phyloP scores from a whole-genome alignment of 2,888 invertebrate species.

The Aricia artaxerxes region DNA sequence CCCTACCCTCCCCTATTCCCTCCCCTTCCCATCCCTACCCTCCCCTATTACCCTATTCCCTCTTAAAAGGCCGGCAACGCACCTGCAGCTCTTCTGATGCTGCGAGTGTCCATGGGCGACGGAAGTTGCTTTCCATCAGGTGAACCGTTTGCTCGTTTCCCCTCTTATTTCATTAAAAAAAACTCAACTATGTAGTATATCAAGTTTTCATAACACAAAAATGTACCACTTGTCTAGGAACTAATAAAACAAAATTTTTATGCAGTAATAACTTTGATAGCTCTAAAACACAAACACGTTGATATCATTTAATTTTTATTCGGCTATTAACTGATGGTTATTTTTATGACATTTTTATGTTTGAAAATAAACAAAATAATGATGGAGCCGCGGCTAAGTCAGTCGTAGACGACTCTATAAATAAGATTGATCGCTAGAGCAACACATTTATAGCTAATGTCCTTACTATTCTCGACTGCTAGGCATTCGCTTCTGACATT shows the following conservation, averaged over 20 bases:
- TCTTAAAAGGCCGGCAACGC: too few species aligned
- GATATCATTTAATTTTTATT: conserved; percentile 24
- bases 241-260: background rate
- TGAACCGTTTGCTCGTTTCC: too few species aligned
- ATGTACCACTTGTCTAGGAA: background rate
- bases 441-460: conserved; percentile 33
- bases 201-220: background rate
- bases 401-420: conserved; percentile 34
- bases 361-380: conserved; percentile 33
- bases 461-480: conserved; percentile 34
- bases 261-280: conserved; percentile 6
- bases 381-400: conserved; percentile 32
- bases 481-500: conserved; percentile 31
- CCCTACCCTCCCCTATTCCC: too few species aligned
- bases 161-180: too few species aligned
- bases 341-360: conserved; percentile 29
- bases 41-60: too few species aligned
- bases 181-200: background rate
- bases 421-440: conserved; percentile 33
- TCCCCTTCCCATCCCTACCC: too few species aligned
- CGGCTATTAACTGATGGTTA: conserved; percentile 10
- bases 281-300: background rate
- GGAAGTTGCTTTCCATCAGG: too few species aligned
- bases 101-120: too few species aligned
- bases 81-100: too few species aligned